These are phyloP conservation scores for Pyrrhosoma nymphula DNA, from an alignment of 2,888 invertebrate species.

Conservation along the genomic window DNA sequence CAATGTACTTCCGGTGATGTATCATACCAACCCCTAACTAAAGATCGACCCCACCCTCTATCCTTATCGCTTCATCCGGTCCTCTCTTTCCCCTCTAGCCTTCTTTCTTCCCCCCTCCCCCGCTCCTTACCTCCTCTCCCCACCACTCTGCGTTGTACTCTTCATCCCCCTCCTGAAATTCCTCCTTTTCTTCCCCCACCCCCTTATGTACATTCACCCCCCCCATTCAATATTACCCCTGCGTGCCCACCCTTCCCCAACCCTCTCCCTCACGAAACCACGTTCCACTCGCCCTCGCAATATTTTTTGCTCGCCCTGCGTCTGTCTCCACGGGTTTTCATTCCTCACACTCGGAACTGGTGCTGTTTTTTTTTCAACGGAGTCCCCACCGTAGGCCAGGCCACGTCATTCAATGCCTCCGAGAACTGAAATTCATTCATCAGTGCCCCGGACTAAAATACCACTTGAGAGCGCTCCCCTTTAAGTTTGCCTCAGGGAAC, in stretches of 20 bases:
- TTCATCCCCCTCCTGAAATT: too few relatives aligned
- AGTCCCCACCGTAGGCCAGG: not conserved
- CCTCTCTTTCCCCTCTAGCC: too few relatives aligned
- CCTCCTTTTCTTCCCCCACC: not conserved
- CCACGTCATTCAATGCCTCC: not conserved
- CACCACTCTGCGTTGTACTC: too few relatives aligned
- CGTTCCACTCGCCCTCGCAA: not conserved
- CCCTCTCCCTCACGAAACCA: not conserved
- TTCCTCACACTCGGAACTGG: not conserved
- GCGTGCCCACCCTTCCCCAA: too few relatives aligned
- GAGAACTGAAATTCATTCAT: not conserved
- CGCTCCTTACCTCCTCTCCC: too few relatives aligned
- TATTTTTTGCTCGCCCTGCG: conserved; percentile 6
- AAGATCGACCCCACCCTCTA: too few relatives aligned
- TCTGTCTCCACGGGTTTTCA: not conserved
- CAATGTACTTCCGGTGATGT: too few relatives aligned
- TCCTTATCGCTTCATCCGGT: too few relatives aligned
- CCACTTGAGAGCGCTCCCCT: not conserved
- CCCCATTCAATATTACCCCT: not conserved
- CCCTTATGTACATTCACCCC: not conserved
- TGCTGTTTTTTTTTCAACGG: not conserved
- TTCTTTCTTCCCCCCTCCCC: too few relatives aligned
- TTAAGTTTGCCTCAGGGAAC: not conserved
- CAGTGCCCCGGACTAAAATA: not conserved
- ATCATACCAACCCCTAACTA: too few relatives aligned